Evolutionary conservation across 1,140 invertebrate species (phyloP).

Genomic region (Polypedilum vanderplanki): DNA sequence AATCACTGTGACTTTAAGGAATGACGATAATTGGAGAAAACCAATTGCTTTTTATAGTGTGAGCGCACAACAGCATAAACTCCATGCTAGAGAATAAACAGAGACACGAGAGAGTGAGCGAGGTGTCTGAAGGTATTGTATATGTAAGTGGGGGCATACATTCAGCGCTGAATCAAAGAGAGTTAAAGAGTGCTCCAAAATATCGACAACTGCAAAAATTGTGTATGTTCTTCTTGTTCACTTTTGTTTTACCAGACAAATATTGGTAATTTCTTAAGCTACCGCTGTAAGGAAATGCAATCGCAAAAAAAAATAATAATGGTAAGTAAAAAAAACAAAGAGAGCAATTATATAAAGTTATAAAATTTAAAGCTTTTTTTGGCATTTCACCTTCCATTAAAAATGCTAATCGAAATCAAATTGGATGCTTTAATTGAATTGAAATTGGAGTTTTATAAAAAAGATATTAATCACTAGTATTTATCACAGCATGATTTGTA

Average conservation of each 20-base stretch:
- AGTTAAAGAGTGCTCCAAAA: not conserved
- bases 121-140: not conserved
- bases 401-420: too few species aligned
- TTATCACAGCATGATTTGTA: too few species aligned
- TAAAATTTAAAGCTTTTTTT: not conserved
- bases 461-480: too few species aligned
- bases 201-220: not conserved
- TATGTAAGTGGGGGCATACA: not conserved
- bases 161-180: not conserved
- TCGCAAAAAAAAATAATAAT: not conserved
- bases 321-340: too few species aligned
- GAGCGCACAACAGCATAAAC: not conserved
- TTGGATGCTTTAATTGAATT: too few species aligned
- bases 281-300: not conserved
- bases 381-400: not conserved
- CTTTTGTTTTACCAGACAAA: not conserved
- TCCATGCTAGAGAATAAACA: not conserved
- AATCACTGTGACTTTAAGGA: not conserved
- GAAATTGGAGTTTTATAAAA: too few species aligned
- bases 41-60: conserved; percentile 9
- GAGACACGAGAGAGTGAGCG: not conserved
- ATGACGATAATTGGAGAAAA: conserved; percentile 24
- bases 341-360: not conserved
- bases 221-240: not conserved
- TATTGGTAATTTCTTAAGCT: not conserved